phyloP scores from a whole-genome alignment of 1,140 invertebrate species.

The Caenorhabditis inopinata region DNA sequence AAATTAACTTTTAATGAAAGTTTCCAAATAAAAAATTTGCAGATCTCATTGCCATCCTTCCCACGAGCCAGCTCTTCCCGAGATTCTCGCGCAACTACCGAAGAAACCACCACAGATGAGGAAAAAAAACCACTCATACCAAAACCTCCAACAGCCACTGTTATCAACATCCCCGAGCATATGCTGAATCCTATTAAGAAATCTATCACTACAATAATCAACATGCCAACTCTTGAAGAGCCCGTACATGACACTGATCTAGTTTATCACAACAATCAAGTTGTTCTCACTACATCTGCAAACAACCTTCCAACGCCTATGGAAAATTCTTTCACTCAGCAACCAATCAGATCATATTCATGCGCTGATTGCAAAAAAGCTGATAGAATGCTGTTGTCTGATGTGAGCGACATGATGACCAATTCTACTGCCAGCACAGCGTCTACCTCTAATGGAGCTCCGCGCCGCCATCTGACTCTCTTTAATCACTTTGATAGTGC shows the following conservation, averaged over 20 bases:
- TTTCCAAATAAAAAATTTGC: background rate
- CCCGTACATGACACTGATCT: background rate
- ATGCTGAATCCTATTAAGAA: background rate
- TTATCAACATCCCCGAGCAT: background rate
- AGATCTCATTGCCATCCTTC: slow-evolving; percentile 17
- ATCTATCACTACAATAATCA: background rate
- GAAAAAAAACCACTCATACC: slow-evolving; percentile 36
- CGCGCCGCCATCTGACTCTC: slow-evolving; percentile 17
- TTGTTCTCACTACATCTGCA: background rate
- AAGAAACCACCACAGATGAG: slow-evolving; percentile 32
- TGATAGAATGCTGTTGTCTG: background rate
- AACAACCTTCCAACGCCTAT: background rate
- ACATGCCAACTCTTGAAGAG: background rate
- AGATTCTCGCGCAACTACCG: slow-evolving; percentile 34
- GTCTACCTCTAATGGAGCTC: background rate
- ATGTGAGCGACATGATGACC: slow-evolving; percentile 4
- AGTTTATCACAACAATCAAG: background rate
- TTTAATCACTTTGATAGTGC: slow-evolving; percentile 36
- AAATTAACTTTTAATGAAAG: too few relatives aligned
- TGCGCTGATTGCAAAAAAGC: slow-evolving; percentile 24
- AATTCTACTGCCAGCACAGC: slow-evolving; percentile 27
- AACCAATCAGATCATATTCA: background rate
- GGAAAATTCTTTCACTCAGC: background rate
- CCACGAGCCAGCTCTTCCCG: background rate
- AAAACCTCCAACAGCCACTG: background rate